phyloP scores from a whole-genome alignment of 2,113 vertebrate species.

The Eubucco bourcierii region DNA sequence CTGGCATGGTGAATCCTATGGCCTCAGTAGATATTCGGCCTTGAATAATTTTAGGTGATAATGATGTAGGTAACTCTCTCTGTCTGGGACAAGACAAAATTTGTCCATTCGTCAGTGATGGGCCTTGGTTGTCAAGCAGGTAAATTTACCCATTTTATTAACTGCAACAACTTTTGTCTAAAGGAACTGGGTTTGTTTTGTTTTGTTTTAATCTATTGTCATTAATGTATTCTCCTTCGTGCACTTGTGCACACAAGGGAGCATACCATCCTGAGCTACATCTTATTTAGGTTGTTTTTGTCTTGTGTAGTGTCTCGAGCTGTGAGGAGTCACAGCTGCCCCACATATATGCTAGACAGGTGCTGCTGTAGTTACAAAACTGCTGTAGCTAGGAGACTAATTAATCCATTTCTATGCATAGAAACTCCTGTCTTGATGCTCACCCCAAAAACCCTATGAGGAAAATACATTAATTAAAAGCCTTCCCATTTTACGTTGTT shows the following conservation, averaged over 20 bases:
- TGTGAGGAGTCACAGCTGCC: neutral
- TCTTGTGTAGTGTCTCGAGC: neutral
- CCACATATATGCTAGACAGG: neutral
- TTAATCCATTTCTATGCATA: neutral
- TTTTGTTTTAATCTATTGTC: neutral
- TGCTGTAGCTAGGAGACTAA: neutral
- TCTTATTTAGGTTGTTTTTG: neutral
- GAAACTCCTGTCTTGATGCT: neutral
- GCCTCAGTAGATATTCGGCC: neutral
- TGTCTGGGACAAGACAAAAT: neutral
- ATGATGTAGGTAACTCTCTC: neutral
- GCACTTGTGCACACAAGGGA: neutral
- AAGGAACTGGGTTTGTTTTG: neutral
- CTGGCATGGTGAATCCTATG: neutral
- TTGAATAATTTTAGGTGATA: neutral
- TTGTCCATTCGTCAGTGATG: neutral
- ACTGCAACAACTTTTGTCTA: neutral
- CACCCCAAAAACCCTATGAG: rapidly evolving
- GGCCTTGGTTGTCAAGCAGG: neutral
- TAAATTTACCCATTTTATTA: neutral
- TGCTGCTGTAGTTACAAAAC: neutral
- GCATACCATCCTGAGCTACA: neutral
- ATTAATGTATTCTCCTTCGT: neutral
- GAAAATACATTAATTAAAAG: neutral
- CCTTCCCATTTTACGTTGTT: neutral